Conservation (phyloP, 2,113 vertebrate species). For the Chlamydotis undulata region DNA sequence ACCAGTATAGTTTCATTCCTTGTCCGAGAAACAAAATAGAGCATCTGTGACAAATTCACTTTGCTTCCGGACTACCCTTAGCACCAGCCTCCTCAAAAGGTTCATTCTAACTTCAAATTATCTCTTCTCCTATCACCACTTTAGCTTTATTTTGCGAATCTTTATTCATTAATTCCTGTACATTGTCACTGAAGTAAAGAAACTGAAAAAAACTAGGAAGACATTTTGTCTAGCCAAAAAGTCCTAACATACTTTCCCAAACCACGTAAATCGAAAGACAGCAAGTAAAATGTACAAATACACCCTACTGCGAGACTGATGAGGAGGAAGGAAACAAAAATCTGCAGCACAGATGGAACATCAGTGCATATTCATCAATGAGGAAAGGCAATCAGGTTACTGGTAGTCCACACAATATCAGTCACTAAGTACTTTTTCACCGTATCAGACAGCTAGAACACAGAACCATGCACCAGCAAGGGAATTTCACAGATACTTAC, state of each 20-base stretch:
- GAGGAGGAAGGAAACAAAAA: neutral
- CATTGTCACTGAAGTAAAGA: neutral
- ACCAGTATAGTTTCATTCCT: neutral
- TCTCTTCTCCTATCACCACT: neutral
- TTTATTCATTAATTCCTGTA: neutral
- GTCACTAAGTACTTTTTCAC: neutral
- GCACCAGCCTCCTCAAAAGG: neutral
- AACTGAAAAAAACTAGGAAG: neutral
- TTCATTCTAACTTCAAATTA: neutral
- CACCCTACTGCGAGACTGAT: neutral
- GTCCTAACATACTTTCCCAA: neutral
- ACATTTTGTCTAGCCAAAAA: neutral
- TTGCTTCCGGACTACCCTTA: neutral
- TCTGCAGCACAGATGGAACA: neutral
- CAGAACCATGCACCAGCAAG: neutral
- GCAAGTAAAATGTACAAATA: neutral
- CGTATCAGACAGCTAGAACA: neutral
- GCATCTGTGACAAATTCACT: neutral
- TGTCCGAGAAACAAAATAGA: neutral
- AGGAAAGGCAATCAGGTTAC: neutral
- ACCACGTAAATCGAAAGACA: neutral
- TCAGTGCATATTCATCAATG: neutral
- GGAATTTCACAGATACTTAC: neutral
- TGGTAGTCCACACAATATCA: neutral
- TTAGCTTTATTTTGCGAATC: neutral